phyloP scores from a whole-genome alignment of 2,888 invertebrate genomes.

The Xylophagus ater region DNA sequence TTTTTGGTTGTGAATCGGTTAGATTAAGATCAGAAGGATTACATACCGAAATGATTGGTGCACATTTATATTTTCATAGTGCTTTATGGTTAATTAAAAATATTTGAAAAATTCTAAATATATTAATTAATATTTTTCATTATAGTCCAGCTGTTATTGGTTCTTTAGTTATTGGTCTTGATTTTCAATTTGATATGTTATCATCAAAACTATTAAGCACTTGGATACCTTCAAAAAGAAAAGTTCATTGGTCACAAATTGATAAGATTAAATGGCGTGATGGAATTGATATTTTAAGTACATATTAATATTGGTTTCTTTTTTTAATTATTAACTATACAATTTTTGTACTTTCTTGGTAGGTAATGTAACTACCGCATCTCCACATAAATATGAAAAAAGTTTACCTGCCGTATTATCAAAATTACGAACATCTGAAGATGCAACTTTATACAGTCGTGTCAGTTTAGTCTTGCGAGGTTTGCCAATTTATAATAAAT shows the following conservation, averaged over 20 bases:
- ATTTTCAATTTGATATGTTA: slow-evolving; percentile 41
- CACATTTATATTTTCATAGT: slow-evolving; percentile 41
- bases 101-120: not conserved
- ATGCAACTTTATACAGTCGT: not conserved
- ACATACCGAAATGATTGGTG: slow-evolving; percentile 39
- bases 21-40: slow-evolving; percentile 37
- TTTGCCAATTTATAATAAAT: slow-evolving; percentile 2
- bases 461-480: not conserved
- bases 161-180: slow-evolving; percentile 43
- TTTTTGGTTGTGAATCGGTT: slow-evolving; percentile 55
- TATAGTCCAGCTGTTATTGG: slow-evolving; percentile 43
- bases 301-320: no score
- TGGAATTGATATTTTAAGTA: no score
- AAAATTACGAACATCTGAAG: not conserved
- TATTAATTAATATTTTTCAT: slow-evolving; percentile 2
- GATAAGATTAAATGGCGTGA: no score
- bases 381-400: no score
- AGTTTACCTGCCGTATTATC: not conserved
- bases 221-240: slow-evolving; percentile 36
- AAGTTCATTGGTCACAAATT: slow-evolving; percentile 40
- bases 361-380: no score
- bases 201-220: slow-evolving; percentile 41
- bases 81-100: slow-evolving; percentile 26
- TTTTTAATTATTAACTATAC: no score
- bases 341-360: no score